Evolutionary conservation across 2,113 vertebrate species (phyloP), one percentile per base, ranked within the genome.

Genomic region (Uria aalge): DNA sequence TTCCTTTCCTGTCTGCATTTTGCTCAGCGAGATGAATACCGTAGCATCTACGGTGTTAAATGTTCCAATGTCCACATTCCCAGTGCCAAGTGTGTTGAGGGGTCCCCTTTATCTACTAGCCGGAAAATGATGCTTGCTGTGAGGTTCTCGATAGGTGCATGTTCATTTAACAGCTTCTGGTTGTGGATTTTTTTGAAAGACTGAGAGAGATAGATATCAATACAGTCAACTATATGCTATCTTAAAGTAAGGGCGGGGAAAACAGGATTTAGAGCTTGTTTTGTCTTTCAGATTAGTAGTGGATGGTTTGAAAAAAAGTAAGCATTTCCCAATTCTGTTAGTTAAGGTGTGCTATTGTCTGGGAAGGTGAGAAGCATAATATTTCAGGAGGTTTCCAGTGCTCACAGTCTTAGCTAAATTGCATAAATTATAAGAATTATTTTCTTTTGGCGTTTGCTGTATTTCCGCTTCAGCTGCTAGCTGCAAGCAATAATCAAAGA

Each of bases 61-160:
- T 30, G 57, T 62, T 85, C 40, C 62, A 36, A 0, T 0, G 1
- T 9, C 2, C 15, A 8, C 21, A 3, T 53, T 63, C n/a, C n/a
- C 41, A 41, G 8, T 55, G 50, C 38, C 52, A 50, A 5, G n/a
- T 5, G 21, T 29, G 26, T 52, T 34, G 7, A 17, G 52, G 40
- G 63, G 26, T 34, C 27, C 52, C 26, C 18, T 45, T 85, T 69
- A 26, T 66, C 52, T 79, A 6, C 34, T 16, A 56, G 22, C 41
- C 38, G 34, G n/a, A 67, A 85, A 87, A 52, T 13, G 6, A 11
- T 83, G 36, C 40, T n/a, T 48, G 21, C 40, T 34, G 11, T 62
- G 60, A 57, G 41, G 11, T 30, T 57, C 36, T 57, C 45, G 30
- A 1, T 6, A 41, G 32, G 5, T 71, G 6, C 13, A 4, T 5